Percentiles rank a stretch among this genome's conserved stretches.
phyloP scores from a whole-genome alignment of 2,888 invertebrate species.

The Drosophila greeni region DNA sequence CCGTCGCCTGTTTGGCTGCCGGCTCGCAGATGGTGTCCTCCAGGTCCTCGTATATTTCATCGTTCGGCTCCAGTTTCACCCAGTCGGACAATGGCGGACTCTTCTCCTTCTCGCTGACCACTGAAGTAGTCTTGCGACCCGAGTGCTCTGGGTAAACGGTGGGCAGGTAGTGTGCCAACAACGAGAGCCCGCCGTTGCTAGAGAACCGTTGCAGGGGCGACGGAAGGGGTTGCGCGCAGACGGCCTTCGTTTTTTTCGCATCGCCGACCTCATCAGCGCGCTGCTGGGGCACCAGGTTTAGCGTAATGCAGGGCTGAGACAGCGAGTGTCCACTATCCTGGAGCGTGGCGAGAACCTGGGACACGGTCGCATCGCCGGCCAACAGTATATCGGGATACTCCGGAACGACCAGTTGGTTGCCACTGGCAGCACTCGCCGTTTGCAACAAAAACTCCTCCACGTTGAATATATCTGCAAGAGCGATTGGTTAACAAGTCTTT shows the following conservation, averaged over 20 bases:
- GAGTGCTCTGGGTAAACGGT: conserved; percentile 90
- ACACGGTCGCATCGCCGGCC: conserved; percentile 81
- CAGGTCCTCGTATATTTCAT: conserved; percentile 83
- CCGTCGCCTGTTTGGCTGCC: conserved; percentile 80
- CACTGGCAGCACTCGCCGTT: conserved; percentile 70
- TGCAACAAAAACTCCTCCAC: conserved; percentile 75
- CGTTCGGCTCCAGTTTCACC: conserved; percentile 81
- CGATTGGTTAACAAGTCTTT: not conserved
- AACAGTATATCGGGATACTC: conserved; percentile 80
- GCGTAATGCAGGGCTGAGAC: conserved; percentile 80
- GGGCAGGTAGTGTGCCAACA: conserved; percentile 92
- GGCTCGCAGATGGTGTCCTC: conserved; percentile 81
- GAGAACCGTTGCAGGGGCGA: conserved; percentile 91
- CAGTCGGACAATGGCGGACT: conserved; percentile 77
- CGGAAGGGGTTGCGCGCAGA: conserved; percentile 76
- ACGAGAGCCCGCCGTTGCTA: conserved; percentile 90
- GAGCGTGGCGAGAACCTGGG: conserved; percentile 82
- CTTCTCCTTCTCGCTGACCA: conserved; percentile 78
- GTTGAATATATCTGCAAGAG: conserved; percentile 69
- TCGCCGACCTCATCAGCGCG: conserved; percentile 45
- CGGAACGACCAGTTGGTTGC: conserved; percentile 79
- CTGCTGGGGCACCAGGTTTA: conserved; percentile 70
- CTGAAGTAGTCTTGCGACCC: conserved; percentile 80
- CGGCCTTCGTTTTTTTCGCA: conserved; percentile 68
- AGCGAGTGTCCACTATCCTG: conserved; percentile 80